Percentiles rank a stretch among this genome's conserved stretches.
Conservation (phyloP, 2,113 vertebrate species). For the Eurystomus gularis region DNA sequence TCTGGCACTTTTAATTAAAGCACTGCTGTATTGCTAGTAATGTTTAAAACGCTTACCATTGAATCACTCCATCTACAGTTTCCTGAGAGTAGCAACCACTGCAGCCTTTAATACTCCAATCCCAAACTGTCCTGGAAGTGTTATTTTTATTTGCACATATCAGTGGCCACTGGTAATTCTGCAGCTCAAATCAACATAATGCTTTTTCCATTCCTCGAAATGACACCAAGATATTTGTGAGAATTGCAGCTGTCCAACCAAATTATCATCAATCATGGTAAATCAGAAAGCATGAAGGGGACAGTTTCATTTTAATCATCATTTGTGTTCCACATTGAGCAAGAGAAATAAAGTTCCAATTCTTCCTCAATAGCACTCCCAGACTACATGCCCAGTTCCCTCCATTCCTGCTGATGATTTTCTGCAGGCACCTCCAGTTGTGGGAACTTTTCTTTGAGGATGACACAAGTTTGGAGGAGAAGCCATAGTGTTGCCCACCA, state of each 20-base stretch:
- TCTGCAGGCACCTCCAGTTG: not conserved
- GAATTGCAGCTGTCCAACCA: slow-evolving; percentile 7
- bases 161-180: not conserved
- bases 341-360: not conserved
- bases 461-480: not conserved
- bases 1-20: slow-evolving; percentile 24
- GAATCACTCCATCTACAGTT: not conserved
- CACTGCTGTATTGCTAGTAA: not conserved
- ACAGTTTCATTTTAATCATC: not conserved
- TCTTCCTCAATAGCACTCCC: not conserved
- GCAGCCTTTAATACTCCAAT: not conserved
- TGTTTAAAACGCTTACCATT: not conserved
- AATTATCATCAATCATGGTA: slow-evolving; percentile 11
- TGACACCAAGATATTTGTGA: not conserved
- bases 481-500: not conserved
- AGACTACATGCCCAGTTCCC: not conserved
- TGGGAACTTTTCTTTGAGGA: not conserved
- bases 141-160: slow-evolving; percentile 12
- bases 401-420: not conserved
- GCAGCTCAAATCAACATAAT: not conserved
- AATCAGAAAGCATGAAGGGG: not conserved
- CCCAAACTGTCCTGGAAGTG: not conserved
- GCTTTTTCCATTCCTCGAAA: slow-evolving; percentile 1
- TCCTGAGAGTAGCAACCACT: not conserved
- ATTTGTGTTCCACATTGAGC: not conserved